These are phyloP conservation scores for Coregonus clupeaformis DNA, from an alignment of 2,113 vertebrate species.

Conservation along the genomic window DNA sequence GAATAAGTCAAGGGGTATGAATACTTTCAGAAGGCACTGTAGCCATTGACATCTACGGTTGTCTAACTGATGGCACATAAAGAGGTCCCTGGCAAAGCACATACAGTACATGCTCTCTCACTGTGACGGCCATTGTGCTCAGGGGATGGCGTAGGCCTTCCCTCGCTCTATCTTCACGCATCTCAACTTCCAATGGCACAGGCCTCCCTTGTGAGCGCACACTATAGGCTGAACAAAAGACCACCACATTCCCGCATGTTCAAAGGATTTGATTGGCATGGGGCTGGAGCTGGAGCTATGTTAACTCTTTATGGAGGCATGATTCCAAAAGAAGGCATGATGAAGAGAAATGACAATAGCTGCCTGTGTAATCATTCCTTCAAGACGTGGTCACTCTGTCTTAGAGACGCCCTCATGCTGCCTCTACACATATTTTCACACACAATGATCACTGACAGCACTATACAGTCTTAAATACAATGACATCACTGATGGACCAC, in stretches of 20 bases:
- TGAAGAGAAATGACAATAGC: conserved; percentile 66
- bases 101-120: conserved; percentile 68
- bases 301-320: conserved; percentile 69
- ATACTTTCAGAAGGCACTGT: no score
- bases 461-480: conserved; percentile 8
- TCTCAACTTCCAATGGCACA: conserved; percentile 70
- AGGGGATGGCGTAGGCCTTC: conserved; percentile 78
- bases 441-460: conserved; percentile 28
- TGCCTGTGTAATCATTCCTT: conserved; percentile 51
- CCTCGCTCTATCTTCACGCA: conserved; percentile 72
- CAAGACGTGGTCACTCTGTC: conserved; percentile 35
- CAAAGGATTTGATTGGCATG: conserved; percentile 69
- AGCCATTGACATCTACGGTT: conserved; percentile 43
- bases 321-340: conserved; percentile 55
- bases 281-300: conserved; percentile 56
- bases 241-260: conserved; percentile 74
- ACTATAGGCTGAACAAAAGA: conserved; percentile 72
- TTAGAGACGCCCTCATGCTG: neutral
- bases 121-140: conserved; percentile 73
- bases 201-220: conserved; percentile 76
- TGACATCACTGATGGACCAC: conserved; percentile 7
- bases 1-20: no score
- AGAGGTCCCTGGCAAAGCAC: conserved; percentile 60
- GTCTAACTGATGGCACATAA: conserved; percentile 49
- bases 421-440: neutral